Conservation (phyloP, 2,113 vertebrate genomes). For the Rutilus rutilus region DNA sequence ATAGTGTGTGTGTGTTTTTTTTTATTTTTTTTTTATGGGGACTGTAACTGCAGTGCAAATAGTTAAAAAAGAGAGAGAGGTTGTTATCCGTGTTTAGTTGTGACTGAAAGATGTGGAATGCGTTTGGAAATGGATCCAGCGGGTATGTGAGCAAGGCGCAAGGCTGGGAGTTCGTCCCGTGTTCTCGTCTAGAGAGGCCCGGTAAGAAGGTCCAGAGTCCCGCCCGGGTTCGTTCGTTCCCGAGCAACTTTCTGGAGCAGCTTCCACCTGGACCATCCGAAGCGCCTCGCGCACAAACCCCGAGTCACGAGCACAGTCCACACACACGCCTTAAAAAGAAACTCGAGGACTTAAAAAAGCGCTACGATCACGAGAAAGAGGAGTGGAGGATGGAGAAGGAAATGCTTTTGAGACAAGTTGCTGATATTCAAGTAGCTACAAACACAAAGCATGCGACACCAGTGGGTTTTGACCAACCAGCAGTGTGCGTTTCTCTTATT, state of each 20-base stretch:
- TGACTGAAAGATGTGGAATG: constrained; percentile 67
- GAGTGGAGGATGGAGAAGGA: constrained; percentile 76
- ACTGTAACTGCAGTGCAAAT: background rate
- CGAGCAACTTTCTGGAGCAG: constrained; percentile 67
- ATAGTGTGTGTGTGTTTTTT: constrained; percentile 44
- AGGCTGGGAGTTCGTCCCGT: constrained; percentile 73
- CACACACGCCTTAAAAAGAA: constrained; percentile 73
- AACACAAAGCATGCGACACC: constrained; percentile 25
- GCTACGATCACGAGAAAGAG: constrained; percentile 72
- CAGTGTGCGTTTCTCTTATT: background rate
- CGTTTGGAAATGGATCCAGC: constrained; percentile 71
- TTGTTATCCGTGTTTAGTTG: constrained; percentile 35
- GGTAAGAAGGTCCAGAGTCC: constrained; percentile 67
- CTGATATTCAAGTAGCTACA: constrained; percentile 75
- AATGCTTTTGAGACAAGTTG: constrained; percentile 77
- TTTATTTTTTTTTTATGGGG: constrained; percentile 34
- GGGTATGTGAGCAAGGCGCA: constrained; percentile 69
- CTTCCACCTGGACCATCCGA: constrained; percentile 53
- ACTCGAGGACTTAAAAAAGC: constrained; percentile 72
- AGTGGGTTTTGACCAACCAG: background rate
- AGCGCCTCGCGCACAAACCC: constrained; percentile 63
- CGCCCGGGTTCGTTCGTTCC: constrained; percentile 68
- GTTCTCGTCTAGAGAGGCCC: constrained; percentile 63
- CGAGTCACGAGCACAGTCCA: constrained; percentile 57
- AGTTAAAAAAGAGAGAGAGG: constrained; percentile 22